Evolutionary conservation across 1,140 invertebrate species (phyloP), one percentile per base, ranked within the genome.

Genomic region (Drosophila lacteicornis): DNA sequence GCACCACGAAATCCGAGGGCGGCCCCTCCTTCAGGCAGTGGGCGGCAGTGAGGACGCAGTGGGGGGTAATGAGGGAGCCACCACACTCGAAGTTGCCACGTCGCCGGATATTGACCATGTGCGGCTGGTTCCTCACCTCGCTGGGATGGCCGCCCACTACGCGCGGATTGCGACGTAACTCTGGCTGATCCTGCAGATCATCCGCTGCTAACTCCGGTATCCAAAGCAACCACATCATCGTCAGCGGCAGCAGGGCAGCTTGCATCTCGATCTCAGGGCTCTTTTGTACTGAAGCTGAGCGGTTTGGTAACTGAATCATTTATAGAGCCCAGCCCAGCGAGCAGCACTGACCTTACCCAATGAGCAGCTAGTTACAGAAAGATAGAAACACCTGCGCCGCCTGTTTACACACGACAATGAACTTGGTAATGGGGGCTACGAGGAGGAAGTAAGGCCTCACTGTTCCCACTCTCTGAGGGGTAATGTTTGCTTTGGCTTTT

Each of bases 31-130:
- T 70, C n/a, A 91, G 38, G 51, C 90, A 91, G 27, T 92, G 91
- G 19, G 91, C 91, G n/a, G 91, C 91, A 11, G 91, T 92, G 11
- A 92, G 53, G 15, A 92, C 91, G 60, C 91, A 92, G 4, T 51
- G 51, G 4, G 81, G 71, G 2, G 75, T 90, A 1, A 92, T 49
- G 40, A 92, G 45, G 3, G 91, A 88, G 0, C 91, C 91, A 1
- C 91, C 91, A 46, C 91, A 92, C 12, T 73, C 66, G 27, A 92
- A 92, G 25, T 69, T 61, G 15, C 87, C 84, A 19, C 73, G 75
- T 12, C 69, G 45, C 19, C 91, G 57, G 7, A 92, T 86, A 30
- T 92, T 92, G 17, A 92, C 82, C 61, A 92, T 75, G 45, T 92
- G 71, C 8, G 91, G 91, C 17, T 90, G 79, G 11, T 75, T 43